Conservation (phyloP, 2,888 invertebrate genomes). For the Athetis lepigone region DNA sequence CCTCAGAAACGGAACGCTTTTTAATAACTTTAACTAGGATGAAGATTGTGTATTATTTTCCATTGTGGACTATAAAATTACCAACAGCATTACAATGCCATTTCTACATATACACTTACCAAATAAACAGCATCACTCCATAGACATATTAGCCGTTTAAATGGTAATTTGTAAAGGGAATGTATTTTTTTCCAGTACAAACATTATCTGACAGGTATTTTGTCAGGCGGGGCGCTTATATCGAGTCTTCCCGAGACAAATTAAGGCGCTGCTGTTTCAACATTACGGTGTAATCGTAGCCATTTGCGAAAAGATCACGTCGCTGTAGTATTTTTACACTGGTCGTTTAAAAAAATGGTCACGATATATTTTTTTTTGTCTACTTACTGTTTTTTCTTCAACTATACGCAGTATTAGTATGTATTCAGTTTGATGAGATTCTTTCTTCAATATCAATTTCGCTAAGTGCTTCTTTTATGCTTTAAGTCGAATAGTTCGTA, state of each 20-base stretch:
- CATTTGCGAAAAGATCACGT: constrained; percentile 77
- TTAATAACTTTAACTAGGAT: no score
- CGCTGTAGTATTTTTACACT: constrained; percentile 69
- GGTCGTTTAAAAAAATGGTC: constrained; percentile 71
- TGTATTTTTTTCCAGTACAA: constrained; percentile 59
- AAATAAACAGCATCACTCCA: constrained; percentile 23
- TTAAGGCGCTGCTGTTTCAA: constrained; percentile 66
- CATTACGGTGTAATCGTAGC: constrained; percentile 72
- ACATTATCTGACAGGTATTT: constrained; percentile 73
- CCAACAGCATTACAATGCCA: constrained; percentile 6
- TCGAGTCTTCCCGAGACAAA: constrained; percentile 68
- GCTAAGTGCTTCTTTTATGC: constrained; percentile 35
- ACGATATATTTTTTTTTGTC: constrained; percentile 56
- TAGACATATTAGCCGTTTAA: constrained; percentile 56
- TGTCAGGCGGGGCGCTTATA: constrained; percentile 70
- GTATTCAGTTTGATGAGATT: constrained; percentile 39
- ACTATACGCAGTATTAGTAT: constrained; percentile 19
- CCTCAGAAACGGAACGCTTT: no score
- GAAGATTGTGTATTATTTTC: constrained; percentile 24
- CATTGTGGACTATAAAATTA: constrained; percentile 22
- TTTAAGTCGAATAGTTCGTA: constrained; percentile 16
- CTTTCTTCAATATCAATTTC: constrained; percentile 50
- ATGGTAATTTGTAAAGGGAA: constrained; percentile 48
- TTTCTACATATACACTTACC: constrained; percentile 20
- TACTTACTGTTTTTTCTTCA: constrained; percentile 28